Base-by-base conservation (phyloP, 1,140 invertebrate genomes). In the Nomia melanderi region DNA sequence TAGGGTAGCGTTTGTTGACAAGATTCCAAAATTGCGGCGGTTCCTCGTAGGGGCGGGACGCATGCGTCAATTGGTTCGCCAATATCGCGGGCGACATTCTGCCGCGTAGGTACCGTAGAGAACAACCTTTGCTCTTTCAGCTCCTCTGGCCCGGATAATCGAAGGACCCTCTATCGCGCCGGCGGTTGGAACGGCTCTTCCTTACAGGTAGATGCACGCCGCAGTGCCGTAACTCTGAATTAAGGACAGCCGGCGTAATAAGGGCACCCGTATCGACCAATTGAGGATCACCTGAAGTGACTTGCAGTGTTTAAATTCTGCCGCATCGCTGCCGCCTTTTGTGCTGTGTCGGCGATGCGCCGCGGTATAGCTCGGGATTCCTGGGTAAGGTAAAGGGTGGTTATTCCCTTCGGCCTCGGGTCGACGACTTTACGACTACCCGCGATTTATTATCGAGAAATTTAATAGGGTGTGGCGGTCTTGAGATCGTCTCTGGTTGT, bases 1-100 rank as follows among this genome's bases (percentile, higher is more conserved):
- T 36, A 76, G 74, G 64, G 77, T 44, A 64, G 64, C 79, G 72
- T 87, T 85, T 87, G 86, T 89, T 88, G 88, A 85, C 77, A 86
- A 81, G 72, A 83, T 86, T 87, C 87, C 86, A 87, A 89, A 89
- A 83, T 87, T 60, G 29, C 74, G 50, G 69, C 62, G 62, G 56
- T 44, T 64, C 31, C 23, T 64, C 29, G 36, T 12, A 27, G n/a
- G 31, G 25, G n/a, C 14, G 56, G 27, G 77, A 79, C 79, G 86
- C 82, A 66, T 80, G 74, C 77, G 78, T 77, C 59, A 3, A 8
- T 50, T 33, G 59, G 69, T 65, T 84, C 82, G 88, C 86, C 87
- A 88, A 89, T 89, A 87, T 81, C 72, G 50, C 20, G n/a, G 81
- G 83, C 87, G 87, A 80, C 86, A 64, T 79, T 69, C 62, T 65